Conservation (phyloP, 2,797 vertebrate genomes). For the Arvicola amphibius region DNA sequence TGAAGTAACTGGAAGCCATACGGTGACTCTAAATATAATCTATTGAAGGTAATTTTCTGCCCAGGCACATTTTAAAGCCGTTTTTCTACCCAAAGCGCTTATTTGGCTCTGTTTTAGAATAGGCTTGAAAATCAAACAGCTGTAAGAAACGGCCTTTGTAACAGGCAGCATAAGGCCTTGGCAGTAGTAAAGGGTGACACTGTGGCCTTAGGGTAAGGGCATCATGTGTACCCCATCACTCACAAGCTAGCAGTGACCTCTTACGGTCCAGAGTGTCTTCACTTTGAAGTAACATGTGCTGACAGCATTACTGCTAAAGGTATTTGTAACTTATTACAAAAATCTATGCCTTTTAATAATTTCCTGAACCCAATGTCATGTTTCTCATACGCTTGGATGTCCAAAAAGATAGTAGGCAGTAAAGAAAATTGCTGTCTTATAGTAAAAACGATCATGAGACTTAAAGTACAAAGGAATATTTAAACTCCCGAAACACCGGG, state of each 20-base stretch:
- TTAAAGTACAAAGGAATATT: not conserved
- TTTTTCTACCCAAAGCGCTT: slow-evolving; percentile 39
- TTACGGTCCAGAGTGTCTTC: not conserved
- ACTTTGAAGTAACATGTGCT: not conserved
- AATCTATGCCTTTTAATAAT: slow-evolving; percentile 29
- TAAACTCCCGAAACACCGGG: not conserved
- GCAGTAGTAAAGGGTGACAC: not conserved
- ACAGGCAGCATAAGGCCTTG: not conserved
- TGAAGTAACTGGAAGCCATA: slow-evolving; percentile 25
- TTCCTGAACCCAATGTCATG: not conserved
- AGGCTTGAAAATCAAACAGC: slow-evolving; percentile 27
- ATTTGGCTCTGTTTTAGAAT: slow-evolving; percentile 43
- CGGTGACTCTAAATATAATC: slow-evolving; percentile 10
- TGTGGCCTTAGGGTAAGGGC: not conserved
- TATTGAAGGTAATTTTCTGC: slow-evolving; percentile 57
- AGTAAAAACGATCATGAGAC: not conserved
- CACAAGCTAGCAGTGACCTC: not conserved
- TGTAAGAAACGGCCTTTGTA: not conserved
- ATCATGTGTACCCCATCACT: not conserved
- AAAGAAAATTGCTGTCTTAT: not conserved
- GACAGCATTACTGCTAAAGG: not conserved
- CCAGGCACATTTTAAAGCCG: slow-evolving; percentile 49
- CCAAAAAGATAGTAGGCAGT: not conserved
- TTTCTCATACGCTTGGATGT: not conserved
- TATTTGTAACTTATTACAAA: not conserved